Evolutionary conservation across 2,888 invertebrate genomes (phyloP), one percentile per base, ranked within the genome.

Genomic region (Pherbina coryleti): DNA sequence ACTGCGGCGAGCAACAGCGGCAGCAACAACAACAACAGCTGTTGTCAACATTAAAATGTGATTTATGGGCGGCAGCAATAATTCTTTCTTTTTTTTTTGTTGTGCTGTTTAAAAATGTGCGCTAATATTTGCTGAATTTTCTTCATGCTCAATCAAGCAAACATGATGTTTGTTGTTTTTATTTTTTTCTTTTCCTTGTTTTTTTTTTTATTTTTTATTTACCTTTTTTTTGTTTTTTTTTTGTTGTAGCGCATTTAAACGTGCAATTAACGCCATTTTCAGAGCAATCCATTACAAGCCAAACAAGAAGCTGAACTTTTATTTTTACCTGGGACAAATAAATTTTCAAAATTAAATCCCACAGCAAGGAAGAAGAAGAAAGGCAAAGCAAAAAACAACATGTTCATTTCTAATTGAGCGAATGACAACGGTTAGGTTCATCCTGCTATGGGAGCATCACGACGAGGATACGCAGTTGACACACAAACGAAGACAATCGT

Each of bases 1-100:
- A 37, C 17, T 37, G 11, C 67, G 8, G 37, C 25, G 28, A 67
- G 7, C 8, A 67, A 3, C 14, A 31, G n/a, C 14, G 34, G 9
- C 19, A 22, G 7, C 19, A 9, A 67, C 34, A 67, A 67, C 67
- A 67, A 67, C 67, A 67, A 67, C 9, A 67, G 37, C 60, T 28
- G 60, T 28, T 60, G 60, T 28, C 44, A 44, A 44, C 44, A 44
- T 44, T 44, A 44, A 44, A 44, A 44, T 44, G 14, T 44, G 14
- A 44, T 44, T 44, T 19, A 60, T 55, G 19, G 55, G 55, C 55
- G 22, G 55, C 19, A 55, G 22, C 55, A 55, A 19, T 11, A 28
- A 60, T 19, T 17, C 19, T 22, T 55, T 17, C 17, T 17, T n/a
- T 22, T 60, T 22, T 60, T 25, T 22, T 60, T 11, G 11, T 2